These are phyloP conservation scores for Thymelicus lineola DNA, from an alignment of 2,888 invertebrate species.

Conservation along the genomic window DNA sequence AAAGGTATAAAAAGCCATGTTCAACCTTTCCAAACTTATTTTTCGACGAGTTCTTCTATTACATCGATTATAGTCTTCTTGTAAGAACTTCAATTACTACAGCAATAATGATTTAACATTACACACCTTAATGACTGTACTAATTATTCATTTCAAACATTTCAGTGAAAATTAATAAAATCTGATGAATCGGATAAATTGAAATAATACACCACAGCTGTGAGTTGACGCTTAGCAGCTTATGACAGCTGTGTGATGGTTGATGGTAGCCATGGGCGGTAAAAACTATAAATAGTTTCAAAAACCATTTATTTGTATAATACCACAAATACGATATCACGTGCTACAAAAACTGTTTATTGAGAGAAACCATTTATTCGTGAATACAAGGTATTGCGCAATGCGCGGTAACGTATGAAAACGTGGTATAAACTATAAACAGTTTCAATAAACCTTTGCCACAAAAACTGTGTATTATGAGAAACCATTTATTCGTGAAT, in stretches of 20 bases:
- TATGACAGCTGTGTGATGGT: not conserved
- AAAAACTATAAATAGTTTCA: too few relatives aligned
- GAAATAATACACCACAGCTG: not conserved
- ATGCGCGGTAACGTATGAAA: too few relatives aligned
- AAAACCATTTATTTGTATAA: too few relatives aligned
- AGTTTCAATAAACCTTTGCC: too few relatives aligned
- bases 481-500: too few relatives aligned
- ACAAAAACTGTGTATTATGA: too few relatives aligned
- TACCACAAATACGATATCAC: too few relatives aligned
- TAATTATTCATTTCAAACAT: not conserved
- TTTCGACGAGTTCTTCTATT: not conserved
- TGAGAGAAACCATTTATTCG: too few relatives aligned
- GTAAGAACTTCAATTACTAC: not conserved
- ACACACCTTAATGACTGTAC: not conserved
- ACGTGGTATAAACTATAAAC: too few relatives aligned
- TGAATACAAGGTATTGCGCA: too few relatives aligned
- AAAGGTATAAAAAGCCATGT: constrained; percentile 74
- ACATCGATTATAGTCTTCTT: not conserved
- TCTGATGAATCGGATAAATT: constrained; percentile 1
- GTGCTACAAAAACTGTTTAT: too few relatives aligned
- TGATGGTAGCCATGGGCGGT: too few relatives aligned
- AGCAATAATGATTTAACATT: not conserved
- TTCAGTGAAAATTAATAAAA: not conserved
- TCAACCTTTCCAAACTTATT: constrained; percentile 10
- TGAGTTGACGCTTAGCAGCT: not conserved